Evolutionary conservation across 2,888 invertebrate genomes (phyloP).

Genomic region (Lithophane ornitopus): DNA sequence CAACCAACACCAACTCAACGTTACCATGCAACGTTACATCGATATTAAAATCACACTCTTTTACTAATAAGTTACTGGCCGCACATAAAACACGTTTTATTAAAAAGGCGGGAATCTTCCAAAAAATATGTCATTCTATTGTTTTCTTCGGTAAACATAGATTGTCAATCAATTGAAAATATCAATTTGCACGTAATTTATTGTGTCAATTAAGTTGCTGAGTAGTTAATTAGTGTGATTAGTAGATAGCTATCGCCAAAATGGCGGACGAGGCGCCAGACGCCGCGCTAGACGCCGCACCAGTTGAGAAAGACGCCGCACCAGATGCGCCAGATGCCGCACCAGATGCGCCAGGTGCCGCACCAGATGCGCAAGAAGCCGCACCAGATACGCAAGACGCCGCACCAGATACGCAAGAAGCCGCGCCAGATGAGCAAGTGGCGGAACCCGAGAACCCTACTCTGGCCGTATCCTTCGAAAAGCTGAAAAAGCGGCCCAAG

Average conservation of each 20-base stretch:
- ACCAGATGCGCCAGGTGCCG: background rate
- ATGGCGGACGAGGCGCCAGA: constrained; percentile 67
- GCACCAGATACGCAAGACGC: background rate
- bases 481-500: constrained; percentile 73
- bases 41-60: constrained; percentile 36
- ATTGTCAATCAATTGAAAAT: constrained; percentile 40
- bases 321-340: too few species aligned
- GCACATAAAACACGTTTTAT: background rate
- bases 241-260: constrained; percentile 47
- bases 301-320: background rate
- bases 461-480: too few species aligned
- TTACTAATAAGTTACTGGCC: constrained; percentile 16
- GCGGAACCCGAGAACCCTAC: background rate
- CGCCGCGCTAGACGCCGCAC: background rate
- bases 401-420: background rate
- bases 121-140: constrained; percentile 52
- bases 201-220: constrained; percentile 35
- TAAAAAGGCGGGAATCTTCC: constrained; percentile 37
- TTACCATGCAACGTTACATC: constrained; percentile 55
- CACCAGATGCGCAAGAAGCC: background rate
- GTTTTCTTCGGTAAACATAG: constrained; percentile 55
- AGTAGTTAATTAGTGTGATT: constrained; percentile 33
- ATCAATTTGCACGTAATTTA: constrained; percentile 30
- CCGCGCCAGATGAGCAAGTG: background rate
- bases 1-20: background rate